phyloP scores from a whole-genome alignment of 2,888 invertebrate genomes.

The Drosophila paracracens region DNA sequence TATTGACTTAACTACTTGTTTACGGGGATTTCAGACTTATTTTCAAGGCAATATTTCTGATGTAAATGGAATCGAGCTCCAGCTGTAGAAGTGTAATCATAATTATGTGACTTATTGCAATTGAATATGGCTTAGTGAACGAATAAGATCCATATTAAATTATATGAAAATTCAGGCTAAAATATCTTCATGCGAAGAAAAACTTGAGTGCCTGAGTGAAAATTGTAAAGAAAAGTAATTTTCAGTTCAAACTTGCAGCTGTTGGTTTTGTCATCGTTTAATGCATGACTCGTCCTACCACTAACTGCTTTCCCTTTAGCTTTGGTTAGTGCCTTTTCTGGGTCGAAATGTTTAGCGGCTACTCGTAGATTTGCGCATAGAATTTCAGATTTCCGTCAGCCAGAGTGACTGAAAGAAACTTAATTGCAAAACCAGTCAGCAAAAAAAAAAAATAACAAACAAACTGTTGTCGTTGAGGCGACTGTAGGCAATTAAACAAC shows the following conservation, averaged over 20 bases:
- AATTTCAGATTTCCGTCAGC: slow-evolving; percentile 59
- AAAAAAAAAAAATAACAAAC: slow-evolving; percentile 29
- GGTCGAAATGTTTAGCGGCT: slow-evolving; percentile 72
- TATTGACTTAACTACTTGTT: slow-evolving; percentile 18
- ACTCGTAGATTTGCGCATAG: slow-evolving; percentile 41
- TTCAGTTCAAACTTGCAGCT: slow-evolving; percentile 5
- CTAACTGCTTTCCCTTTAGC: slow-evolving; percentile 57
- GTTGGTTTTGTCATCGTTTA: slow-evolving; percentile 5
- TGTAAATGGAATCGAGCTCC: slow-evolving; percentile 1
- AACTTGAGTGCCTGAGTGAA: not conserved
- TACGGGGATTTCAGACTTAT: not conserved
- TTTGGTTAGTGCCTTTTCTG: slow-evolving; percentile 53
- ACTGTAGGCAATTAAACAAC: slow-evolving; percentile 60
- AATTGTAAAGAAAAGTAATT: not conserved
- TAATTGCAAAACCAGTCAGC: slow-evolving; percentile 62
- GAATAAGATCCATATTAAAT: not conserved
- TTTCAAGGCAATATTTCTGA: slow-evolving; percentile 30
- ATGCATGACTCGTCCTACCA: slow-evolving; percentile 3
- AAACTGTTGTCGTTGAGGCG: slow-evolving; percentile 15
- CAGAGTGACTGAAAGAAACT: slow-evolving; percentile 33
- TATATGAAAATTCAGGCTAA: not conserved
- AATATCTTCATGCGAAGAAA: not conserved
- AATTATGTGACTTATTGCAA: not conserved
- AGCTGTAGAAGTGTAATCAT: not conserved
- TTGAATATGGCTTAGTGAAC: not conserved